A percentile compares a stretch with the other conserved stretches of the same genome.
These are phyloP conservation scores for Melanaphis sacchari DNA, from an alignment of 1,140 invertebrate species.

Conservation along the genomic window DNA sequence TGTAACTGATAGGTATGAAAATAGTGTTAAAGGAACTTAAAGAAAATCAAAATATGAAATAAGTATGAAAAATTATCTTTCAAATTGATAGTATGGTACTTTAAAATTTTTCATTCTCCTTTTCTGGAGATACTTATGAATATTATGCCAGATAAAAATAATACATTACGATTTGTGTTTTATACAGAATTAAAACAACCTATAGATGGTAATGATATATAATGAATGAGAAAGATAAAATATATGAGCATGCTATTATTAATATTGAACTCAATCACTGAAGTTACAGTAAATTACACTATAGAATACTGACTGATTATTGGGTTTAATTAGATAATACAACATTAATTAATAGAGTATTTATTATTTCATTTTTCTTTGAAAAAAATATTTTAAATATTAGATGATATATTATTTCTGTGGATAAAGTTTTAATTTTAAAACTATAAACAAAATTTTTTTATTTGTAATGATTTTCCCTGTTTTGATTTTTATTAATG, in stretches of 20 bases:
- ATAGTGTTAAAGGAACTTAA: background rate
- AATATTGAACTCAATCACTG: background rate
- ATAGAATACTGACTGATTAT: background rate
- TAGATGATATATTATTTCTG: too few species aligned
- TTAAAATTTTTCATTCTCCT: background rate
- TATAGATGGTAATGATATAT: background rate
- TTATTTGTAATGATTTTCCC: too few species aligned
- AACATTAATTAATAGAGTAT: background rate
- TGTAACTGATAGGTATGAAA: background rate
- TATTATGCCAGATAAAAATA: background rate
- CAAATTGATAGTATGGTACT: background rate
- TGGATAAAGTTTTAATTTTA: too few species aligned
- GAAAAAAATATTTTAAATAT: background rate
- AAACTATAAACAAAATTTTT: too few species aligned
- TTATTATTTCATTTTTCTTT: background rate
- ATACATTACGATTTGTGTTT: background rate
- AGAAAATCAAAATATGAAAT: background rate
- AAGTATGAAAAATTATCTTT: background rate
- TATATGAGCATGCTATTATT: background rate
- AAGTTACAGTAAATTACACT: background rate
- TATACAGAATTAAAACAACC: background rate
- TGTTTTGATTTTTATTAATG: too few species aligned
- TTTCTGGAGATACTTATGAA: background rate
- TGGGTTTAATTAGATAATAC: background rate
- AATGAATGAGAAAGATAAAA: background rate